These are phyloP conservation scores for Itoplectis maculator DNA, from an alignment of 2,888 invertebrate species.

Conservation along the genomic window DNA sequence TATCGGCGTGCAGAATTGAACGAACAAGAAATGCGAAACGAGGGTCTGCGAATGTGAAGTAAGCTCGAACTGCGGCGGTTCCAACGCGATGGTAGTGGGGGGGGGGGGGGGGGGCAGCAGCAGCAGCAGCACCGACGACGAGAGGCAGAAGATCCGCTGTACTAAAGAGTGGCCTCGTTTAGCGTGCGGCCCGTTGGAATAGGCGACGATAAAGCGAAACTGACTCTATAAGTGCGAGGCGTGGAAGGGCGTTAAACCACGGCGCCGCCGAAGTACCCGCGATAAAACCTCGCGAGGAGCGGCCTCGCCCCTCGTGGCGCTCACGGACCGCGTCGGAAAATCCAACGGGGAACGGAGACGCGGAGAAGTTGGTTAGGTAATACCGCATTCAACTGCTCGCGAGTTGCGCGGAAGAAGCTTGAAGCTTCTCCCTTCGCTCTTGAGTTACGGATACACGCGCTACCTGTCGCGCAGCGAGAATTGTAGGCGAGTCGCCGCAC, in stretches of 20 bases:
- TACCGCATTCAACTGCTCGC: slow-evolving; percentile 23
- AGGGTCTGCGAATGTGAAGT: slow-evolving; percentile 23
- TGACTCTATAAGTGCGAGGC: slow-evolving; percentile 69
- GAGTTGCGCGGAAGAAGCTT: not conserved
- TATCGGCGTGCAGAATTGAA: slow-evolving; percentile 1
- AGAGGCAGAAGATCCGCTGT: slow-evolving; percentile 64
- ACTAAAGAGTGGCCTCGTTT: slow-evolving; percentile 76
- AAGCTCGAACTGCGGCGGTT: slow-evolving; percentile 14
- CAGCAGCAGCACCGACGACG: slow-evolving; percentile 1
- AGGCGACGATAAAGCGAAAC: slow-evolving; percentile 72
- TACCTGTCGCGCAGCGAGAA: slow-evolving; percentile 1
- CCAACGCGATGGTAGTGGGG: too few species aligned
- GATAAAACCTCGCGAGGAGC: slow-evolving; percentile 70
- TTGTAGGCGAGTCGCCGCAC: not conserved
- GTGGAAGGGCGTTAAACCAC: slow-evolving; percentile 72
- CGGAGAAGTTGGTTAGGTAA: slow-evolving; percentile 42
- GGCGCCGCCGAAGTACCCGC: slow-evolving; percentile 66
- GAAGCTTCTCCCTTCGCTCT: not conserved
- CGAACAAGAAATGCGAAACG: slow-evolving; percentile 34
- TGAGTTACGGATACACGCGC: not conserved
- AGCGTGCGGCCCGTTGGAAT: slow-evolving; percentile 66
- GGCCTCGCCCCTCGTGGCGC: slow-evolving; percentile 36
- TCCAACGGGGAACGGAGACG: slow-evolving; percentile 50
- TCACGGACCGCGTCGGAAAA: slow-evolving; percentile 54
- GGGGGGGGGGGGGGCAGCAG: too few species aligned